Conservation (phyloP, 2,888 invertebrate genomes). For the Lamellibrachia satsuma region DNA sequence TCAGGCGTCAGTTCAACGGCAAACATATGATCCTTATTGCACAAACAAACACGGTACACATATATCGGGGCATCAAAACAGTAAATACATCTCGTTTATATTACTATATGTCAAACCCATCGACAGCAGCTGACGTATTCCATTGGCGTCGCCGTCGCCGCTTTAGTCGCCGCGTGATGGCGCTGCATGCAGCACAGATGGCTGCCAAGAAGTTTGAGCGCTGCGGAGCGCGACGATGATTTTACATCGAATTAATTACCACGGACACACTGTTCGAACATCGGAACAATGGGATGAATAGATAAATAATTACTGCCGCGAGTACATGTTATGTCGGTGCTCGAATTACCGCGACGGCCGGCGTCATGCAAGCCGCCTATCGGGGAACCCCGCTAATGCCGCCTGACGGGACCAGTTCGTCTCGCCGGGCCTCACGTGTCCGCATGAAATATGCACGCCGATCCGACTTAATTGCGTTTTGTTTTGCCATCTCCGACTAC, state of each 20-base stretch:
- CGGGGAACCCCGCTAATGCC: background rate
- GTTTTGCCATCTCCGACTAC: slow-evolving; percentile 17
- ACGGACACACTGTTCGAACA: slow-evolving; percentile 3
- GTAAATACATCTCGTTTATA: background rate
- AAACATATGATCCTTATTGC: background rate
- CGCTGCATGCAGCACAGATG: background rate
- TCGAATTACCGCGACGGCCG: background rate
- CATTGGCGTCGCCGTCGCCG: background rate
- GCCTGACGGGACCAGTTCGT: background rate
- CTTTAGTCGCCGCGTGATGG: background rate
- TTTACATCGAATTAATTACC: slow-evolving; percentile 13
- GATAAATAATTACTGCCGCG: slow-evolving; percentile 3
- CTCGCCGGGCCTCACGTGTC: background rate
- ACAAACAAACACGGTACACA: background rate
- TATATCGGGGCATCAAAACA: background rate
- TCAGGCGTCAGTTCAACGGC: background rate
- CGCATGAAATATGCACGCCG: slow-evolving; percentile 4
- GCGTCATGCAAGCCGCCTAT: background rate
- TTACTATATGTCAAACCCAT: too few species aligned
- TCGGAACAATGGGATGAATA: slow-evolving; percentile 13
- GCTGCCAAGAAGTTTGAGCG: background rate
- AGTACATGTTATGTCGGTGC: slow-evolving; percentile 17
- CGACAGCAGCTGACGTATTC: too few species aligned
- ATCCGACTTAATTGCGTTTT: slow-evolving; percentile 9
- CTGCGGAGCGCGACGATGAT: slow-evolving; percentile 11